A percentile compares a stretch with the other conserved stretches of the same genome.
These are phyloP conservation scores for Dendrolimus pini DNA, from an alignment of 2,888 invertebrate genomes.

Conservation along the genomic window DNA sequence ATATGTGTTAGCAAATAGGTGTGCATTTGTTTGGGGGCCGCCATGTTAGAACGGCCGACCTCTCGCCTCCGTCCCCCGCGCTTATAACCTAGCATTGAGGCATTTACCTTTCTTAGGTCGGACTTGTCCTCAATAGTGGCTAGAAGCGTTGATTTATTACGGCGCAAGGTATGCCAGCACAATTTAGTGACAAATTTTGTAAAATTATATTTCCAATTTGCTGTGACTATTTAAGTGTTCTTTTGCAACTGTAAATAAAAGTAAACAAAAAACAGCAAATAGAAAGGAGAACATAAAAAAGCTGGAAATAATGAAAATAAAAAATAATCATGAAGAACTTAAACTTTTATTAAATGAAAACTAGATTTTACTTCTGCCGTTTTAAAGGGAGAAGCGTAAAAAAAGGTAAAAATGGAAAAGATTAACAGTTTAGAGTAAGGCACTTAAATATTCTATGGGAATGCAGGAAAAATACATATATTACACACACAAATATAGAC, in stretches of 20 bases:
- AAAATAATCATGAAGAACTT: too few relatives aligned
- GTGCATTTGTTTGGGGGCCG: conserved; percentile 63
- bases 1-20: conserved; percentile 59
- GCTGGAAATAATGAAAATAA: not conserved
- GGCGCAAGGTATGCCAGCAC: conserved; percentile 56
- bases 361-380: too few relatives aligned
- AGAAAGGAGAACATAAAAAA: not conserved
- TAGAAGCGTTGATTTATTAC: conserved; percentile 66
- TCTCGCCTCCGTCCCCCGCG: conserved; percentile 54
- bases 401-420: too few relatives aligned
- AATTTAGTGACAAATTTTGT: conserved; percentile 60
- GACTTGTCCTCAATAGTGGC: conserved; percentile 66
- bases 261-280: not conserved
- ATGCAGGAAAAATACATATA: too few relatives aligned
- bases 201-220: conserved; percentile 48
- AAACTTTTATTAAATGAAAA: too few relatives aligned
- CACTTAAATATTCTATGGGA: too few relatives aligned
- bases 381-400: too few relatives aligned
- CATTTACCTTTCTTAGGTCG: conserved; percentile 73
- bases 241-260: not conserved
- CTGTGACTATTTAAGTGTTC: not conserved
- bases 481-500: too few relatives aligned
- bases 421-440: too few relatives aligned
- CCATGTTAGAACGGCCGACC: conserved; percentile 64
- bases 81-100: conserved; percentile 59